Conservation (phyloP, 2,113 vertebrate genomes). For the Syngnathus floridae region DNA sequence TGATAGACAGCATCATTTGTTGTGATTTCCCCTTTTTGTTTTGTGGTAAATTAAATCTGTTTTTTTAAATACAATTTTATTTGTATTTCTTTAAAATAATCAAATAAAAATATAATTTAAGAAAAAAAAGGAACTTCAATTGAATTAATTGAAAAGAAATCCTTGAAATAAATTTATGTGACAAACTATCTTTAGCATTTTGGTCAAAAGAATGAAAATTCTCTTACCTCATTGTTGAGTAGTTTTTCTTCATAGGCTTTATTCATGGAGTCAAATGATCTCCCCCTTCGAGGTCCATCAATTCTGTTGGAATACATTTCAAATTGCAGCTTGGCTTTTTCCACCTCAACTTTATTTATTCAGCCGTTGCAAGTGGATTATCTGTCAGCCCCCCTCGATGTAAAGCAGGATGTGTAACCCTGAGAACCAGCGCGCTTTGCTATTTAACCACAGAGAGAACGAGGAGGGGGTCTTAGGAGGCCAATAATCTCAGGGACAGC, state of each 20-base stretch:
- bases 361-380: neutral
- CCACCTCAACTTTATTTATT: conserved; percentile 11
- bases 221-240: conserved; percentile 76
- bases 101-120: too few species aligned
- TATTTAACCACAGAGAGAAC: conserved; percentile 61
- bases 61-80: too few species aligned
- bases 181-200: neutral
- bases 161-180: neutral
- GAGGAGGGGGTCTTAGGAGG: conserved; percentile 34
- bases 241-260: conserved; percentile 73
- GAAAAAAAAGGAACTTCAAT: too few species aligned
- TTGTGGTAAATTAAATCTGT: too few species aligned
- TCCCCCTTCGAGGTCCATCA: conserved; percentile 73
- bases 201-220: neutral
- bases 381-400: conserved; percentile 14
- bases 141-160: too few species aligned
- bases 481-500: conserved; percentile 53
- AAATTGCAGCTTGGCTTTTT: conserved; percentile 12
- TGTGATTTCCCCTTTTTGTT: too few species aligned
- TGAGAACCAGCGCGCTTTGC: conserved; percentile 34
- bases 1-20: too few species aligned
- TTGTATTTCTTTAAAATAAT: too few species aligned
- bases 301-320: conserved; percentile 72
- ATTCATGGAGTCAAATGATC: conserved; percentile 78
- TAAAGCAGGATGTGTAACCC: conserved; percentile 31